Percentiles rank a stretch among this genome's conserved stretches.
Evolutionary conservation across 2,888 invertebrate genomes (phyloP).

Genomic region (Melanostoma mellinum): DNA sequence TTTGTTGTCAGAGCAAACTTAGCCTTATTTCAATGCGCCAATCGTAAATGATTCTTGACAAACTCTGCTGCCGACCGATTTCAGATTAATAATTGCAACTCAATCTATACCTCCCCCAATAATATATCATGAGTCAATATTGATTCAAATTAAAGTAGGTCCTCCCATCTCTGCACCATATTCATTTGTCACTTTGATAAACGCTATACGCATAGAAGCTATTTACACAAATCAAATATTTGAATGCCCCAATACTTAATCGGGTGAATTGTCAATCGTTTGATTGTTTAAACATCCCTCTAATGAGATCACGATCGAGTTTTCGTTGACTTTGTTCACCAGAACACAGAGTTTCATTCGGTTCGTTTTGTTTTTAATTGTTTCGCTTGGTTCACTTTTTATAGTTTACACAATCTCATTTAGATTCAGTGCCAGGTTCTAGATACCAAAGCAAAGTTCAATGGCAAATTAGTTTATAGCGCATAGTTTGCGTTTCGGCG

Average conservation of each 20-base stretch:
- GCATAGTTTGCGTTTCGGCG: slow-evolving; percentile 25
- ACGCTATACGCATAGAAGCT: slow-evolving; percentile 46
- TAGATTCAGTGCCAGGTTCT: slow-evolving; percentile 51
- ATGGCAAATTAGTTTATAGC: slow-evolving; percentile 60
- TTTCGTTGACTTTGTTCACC: background rate
- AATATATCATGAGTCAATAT: slow-evolving; percentile 47
- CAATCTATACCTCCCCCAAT: background rate
- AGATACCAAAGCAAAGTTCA: slow-evolving; percentile 62
- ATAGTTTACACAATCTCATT: slow-evolving; percentile 47
- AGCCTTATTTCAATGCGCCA: slow-evolving; percentile 40
- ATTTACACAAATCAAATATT: slow-evolving; percentile 52
- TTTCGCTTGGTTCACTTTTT: slow-evolving; percentile 30
- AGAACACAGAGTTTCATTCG: background rate
- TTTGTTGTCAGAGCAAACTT: slow-evolving; percentile 49
- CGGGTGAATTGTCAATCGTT: slow-evolving; percentile 39
- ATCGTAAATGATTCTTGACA: slow-evolving; percentile 49
- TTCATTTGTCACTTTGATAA: slow-evolving; percentile 30
- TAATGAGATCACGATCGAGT: slow-evolving; percentile 68
- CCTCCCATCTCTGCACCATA: too few relatives aligned
- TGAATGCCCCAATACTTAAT: slow-evolving; percentile 35
- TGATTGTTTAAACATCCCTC: slow-evolving; percentile 55
- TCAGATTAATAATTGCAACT: slow-evolving; percentile 35
- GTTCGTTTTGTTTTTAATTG: slow-evolving; percentile 20
- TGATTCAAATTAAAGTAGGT: background rate
- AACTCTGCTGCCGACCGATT: slow-evolving; percentile 5